Percentiles rank a stretch among this genome's conserved stretches.
Conservation (phyloP, 2,113 vertebrate genomes). For the Tachysurus fulvidraco region DNA sequence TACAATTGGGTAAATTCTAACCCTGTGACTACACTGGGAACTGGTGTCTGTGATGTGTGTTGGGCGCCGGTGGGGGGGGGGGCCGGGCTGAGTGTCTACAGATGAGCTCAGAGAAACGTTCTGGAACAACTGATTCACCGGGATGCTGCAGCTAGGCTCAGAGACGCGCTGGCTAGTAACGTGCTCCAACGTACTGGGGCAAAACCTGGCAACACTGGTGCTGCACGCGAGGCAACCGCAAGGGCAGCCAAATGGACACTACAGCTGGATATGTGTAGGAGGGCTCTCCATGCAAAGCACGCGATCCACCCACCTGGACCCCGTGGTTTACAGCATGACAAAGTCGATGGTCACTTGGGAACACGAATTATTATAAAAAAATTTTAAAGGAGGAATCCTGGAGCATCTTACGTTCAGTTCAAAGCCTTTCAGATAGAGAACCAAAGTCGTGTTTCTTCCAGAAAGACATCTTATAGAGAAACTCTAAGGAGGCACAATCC, state of each 20-base stretch:
- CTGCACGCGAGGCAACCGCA: constrained; percentile 2
- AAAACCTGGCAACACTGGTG: not conserved
- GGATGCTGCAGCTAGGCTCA: not conserved
- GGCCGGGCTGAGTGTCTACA: too few relatives aligned
- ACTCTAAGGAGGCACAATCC: too few relatives aligned
- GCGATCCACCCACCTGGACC: not conserved
- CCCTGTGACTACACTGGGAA: too few relatives aligned
- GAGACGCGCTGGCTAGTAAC: not conserved
- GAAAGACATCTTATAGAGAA: not conserved
- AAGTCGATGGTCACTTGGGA: not conserved
- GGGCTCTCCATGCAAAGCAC: not conserved
- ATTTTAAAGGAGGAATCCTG: not conserved
- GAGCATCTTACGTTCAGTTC: not conserved
- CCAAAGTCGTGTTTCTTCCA: not conserved
- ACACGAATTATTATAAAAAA: not conserved
- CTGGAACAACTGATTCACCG: not conserved
- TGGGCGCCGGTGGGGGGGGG: too few relatives aligned
- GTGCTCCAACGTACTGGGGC: not conserved
- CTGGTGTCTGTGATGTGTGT: too few relatives aligned
- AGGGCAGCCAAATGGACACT: constrained; percentile 8
- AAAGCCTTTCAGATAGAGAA: not conserved
- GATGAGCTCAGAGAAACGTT: not conserved
- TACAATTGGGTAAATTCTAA: not conserved
- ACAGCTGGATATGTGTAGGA: constrained; percentile 1
- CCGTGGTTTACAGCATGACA: too few relatives aligned